Base-by-base conservation (phyloP, 2,113 vertebrate species). In the Amazona vittata region DNA sequence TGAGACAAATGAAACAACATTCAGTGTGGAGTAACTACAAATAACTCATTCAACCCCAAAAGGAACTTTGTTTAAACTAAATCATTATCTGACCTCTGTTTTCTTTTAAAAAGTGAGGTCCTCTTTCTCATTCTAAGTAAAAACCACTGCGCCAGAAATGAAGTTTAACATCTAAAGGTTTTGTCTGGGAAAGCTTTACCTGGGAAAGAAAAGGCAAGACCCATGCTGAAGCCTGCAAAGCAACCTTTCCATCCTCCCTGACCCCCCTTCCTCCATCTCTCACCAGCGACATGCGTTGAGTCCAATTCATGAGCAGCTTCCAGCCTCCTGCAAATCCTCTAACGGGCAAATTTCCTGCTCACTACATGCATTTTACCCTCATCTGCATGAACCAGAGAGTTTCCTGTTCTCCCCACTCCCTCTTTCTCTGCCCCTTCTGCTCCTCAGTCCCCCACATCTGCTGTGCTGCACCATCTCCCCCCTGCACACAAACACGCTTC, bases 401-500 rank as follows among this genome's bases (percentile, higher is more conserved):
- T 70, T 65, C 44, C 79, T 89, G 24, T 46, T 85, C 69, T 71
- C 53, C 46, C 10, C 37, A 19, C 7, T 73, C 20, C 16, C 6
- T 83, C 52, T 39, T 55, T 47, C 69, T 47, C 94, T 86, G 55
- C 17, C 43, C 25, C 13, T 82, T 82, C 46, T 86, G 20, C n/a
- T 88, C 46, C 55, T n/a, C 31, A 31, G 21, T 35, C 53, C 10
- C 37, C 37, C 25, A 43, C 37, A 80, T 35, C 90, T 43, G 41
- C 49, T 52, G 76, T 73, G 86, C 65, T 76, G 16, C 52, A 35
- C 21, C 35, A 25, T 96, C 93, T 86, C 67, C 74, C 70, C 35
- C 46, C 0, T 0, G 0, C 41, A 12, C 31, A 78, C 11, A 73
- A 67, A 90, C 7, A 24, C 0, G 1, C 39, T 57, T 43, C 25